phyloP scores from a whole-genome alignment of 2,113 vertebrate species.

The Dolichotis patagonum region DNA sequence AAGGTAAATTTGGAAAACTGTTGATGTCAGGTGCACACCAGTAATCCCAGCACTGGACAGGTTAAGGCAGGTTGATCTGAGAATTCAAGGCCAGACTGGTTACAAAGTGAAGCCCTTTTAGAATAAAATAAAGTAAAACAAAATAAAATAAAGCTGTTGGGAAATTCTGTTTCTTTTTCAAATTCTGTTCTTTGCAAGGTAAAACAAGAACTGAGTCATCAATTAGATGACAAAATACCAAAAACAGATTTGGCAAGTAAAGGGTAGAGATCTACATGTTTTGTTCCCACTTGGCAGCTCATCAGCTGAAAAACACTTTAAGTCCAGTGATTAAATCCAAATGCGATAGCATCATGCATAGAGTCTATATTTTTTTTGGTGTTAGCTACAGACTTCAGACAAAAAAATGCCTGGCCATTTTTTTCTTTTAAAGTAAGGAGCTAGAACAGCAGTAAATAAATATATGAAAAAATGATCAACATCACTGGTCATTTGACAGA shows the following conservation, averaged over 20 bases:
- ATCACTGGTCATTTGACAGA: neutral
- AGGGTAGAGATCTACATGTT: neutral
- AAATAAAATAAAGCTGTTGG: neutral
- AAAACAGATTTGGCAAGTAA: neutral
- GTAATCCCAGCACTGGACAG: neutral
- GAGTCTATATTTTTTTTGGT: neutral
- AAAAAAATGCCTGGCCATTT: neutral
- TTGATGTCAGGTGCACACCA: neutral
- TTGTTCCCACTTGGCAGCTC: neutral
- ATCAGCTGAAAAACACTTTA: neutral
- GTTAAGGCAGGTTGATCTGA: neutral
- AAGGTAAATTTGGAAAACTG: neutral
- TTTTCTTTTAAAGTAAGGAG: slow-evolving; percentile 1
- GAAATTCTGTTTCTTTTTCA: neutral
- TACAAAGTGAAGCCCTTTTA: neutral
- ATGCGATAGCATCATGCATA: neutral
- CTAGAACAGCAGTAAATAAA: neutral
- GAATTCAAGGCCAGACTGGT: neutral
- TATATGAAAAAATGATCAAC: neutral
- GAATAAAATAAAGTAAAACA: neutral
- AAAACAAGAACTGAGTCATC: neutral
- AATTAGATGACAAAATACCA: neutral
- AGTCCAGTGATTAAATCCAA: neutral
- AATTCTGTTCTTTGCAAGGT: neutral
- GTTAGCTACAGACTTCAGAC: neutral